Evolutionary conservation across 2,888 invertebrate genomes (phyloP).

Genomic region (Esperia sulphurella): DNA sequence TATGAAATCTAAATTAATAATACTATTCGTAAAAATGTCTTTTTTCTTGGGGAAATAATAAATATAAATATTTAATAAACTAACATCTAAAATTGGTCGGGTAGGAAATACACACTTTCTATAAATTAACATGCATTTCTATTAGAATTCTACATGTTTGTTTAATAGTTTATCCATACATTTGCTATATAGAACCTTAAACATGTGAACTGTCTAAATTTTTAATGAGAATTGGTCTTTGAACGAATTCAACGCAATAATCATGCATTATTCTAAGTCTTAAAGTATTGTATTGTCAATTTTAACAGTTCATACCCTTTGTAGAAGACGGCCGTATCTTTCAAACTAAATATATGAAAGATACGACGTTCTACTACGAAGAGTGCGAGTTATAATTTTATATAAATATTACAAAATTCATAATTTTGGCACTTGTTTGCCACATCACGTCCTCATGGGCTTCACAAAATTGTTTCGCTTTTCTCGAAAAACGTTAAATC

Average conservation of each 20-base stretch:
- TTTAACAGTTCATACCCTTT: too few species aligned
- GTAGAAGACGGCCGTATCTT: too few species aligned
- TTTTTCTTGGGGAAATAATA: conserved; percentile 71
- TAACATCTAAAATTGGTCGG: conserved; percentile 73
- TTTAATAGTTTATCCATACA: conserved; percentile 12
- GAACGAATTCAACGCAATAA: background rate
- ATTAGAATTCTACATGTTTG: conserved; percentile 24
- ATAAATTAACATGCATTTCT: conserved; percentile 38
- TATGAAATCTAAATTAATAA: conserved; percentile 76
- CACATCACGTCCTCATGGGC: conserved; percentile 18
- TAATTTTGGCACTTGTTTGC: conserved; percentile 57
- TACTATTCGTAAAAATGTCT: conserved; percentile 80
- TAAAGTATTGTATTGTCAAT: conserved; percentile 3
- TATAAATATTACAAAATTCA: background rate
- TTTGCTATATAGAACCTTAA: background rate
- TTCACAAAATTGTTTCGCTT: background rate
- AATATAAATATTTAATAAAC: conserved; percentile 68
- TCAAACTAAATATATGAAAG: too few species aligned
- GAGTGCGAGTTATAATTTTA: conserved; percentile 2
- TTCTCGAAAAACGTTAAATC: conserved; percentile 11
- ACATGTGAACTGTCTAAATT: background rate
- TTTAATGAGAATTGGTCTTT: conserved; percentile 1
- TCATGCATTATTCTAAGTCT: conserved; percentile 4
- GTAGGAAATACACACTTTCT: conserved; percentile 67
- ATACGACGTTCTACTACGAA: too few species aligned